A percentile compares a stretch with the other conserved stretches of the same genome.
Evolutionary conservation across 1,140 invertebrate genomes (phyloP).

Genomic region (Platyscapa corneri): DNA sequence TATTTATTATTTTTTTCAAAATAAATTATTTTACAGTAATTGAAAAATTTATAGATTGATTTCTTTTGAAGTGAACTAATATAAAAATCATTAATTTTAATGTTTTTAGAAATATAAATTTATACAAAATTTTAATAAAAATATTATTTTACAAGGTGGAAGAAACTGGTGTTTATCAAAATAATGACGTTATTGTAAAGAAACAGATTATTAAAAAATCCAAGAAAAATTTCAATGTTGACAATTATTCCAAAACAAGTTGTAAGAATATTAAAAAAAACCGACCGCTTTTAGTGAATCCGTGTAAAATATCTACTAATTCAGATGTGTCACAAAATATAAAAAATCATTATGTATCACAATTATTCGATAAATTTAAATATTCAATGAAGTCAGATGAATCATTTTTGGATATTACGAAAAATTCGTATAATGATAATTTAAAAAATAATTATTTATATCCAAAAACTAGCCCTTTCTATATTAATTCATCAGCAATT

Average conservation of each 20-base stretch:
- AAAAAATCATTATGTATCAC: neutral
- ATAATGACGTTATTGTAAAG: slow-evolving; percentile 52
- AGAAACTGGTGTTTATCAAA: slow-evolving; percentile 54
- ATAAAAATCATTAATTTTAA: neutral
- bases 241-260: neutral
- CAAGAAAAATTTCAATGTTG: slow-evolving; percentile 16
- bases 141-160: slow-evolving; percentile 56
- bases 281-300: neutral
- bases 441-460: neutral
- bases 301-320: neutral
- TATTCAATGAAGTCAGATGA: slow-evolving; percentile 33
- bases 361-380: slow-evolving; percentile 35
- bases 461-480: neutral
- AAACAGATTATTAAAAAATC: slow-evolving; percentile 35
- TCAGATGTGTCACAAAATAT: neutral
- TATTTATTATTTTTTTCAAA: too few species aligned
- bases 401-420: slow-evolving; percentile 37
- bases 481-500: neutral
- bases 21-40: too few species aligned
- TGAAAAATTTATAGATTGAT: too few species aligned
- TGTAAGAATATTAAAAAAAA: neutral
- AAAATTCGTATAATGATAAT: slow-evolving; percentile 26
- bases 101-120: neutral
- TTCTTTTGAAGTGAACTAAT: neutral
- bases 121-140: slow-evolving; percentile 19